Conservation (phyloP, 1,140 invertebrate species). For the Agrilus planipennis region DNA sequence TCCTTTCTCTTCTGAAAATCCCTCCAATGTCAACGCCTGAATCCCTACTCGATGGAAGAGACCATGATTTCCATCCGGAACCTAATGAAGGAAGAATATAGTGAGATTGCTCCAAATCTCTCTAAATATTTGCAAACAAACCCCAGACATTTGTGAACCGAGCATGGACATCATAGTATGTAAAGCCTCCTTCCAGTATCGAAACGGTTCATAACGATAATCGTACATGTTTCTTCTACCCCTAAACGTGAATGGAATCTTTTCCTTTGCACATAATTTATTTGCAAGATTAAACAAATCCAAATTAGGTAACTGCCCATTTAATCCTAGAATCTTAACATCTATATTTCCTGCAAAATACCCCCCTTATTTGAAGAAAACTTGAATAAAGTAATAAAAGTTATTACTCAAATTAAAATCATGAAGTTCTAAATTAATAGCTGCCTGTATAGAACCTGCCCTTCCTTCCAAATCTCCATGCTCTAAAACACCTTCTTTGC, state of each 20-base stretch:
- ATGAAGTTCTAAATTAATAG: constrained; percentile 86
- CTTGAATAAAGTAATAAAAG: neutral
- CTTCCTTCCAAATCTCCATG: constrained; percentile 62
- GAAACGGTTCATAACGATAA: constrained; percentile 33
- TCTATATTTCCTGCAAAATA: constrained; percentile 44
- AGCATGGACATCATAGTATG: constrained; percentile 71
- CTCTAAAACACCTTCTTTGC: constrained; percentile 45
- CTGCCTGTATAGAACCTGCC: constrained; percentile 83
- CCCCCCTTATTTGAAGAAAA: neutral
- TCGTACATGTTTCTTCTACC: constrained; percentile 37
- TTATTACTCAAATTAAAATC: constrained; percentile 52
- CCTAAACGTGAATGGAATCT: constrained; percentile 63
- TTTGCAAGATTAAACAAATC: constrained; percentile 92
- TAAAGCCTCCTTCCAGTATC: constrained; percentile 51
- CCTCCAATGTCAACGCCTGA: constrained; percentile 81
- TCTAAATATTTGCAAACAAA: constrained; percentile 22
- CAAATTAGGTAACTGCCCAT: constrained; percentile 93
- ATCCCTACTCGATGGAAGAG: constrained; percentile 88
- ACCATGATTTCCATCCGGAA: constrained; percentile 90
- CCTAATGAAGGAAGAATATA: constrained; percentile 26
- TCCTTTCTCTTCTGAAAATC: constrained; percentile 33
- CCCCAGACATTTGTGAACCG: constrained; percentile 74
- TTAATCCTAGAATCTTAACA: constrained; percentile 83
- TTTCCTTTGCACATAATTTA: constrained; percentile 73
- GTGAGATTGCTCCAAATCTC: neutral